Evolutionary conservation across 2,797 vertebrate species (phyloP).

Genomic region (Aselliscus stoliczkanus): DNA sequence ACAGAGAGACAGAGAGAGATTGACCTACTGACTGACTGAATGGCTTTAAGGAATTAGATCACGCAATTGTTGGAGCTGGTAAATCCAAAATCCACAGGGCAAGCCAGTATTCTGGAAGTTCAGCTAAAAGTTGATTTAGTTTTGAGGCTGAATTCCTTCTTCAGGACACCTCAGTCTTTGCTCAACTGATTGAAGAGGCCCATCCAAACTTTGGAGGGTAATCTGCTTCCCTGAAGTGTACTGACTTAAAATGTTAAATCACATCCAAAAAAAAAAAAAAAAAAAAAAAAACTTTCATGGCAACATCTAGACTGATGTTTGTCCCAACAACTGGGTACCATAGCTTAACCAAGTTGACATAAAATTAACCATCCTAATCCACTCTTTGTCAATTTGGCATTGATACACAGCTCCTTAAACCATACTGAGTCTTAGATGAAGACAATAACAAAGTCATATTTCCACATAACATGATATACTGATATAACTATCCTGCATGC

Average conservation of each 20-base stretch:
- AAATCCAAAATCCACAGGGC: not conserved
- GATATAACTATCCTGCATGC: not conserved
- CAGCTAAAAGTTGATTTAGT: not conserved
- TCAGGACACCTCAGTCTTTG: not conserved
- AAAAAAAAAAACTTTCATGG: not conserved
- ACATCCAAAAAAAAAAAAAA: not conserved
- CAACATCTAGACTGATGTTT: not conserved
- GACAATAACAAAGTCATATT: not conserved
- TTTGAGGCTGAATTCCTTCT: not conserved
- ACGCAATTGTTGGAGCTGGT: not conserved
- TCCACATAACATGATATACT: not conserved
- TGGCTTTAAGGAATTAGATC: not conserved
- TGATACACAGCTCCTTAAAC: not conserved
- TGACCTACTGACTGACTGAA: not conserved
- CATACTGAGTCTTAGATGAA: not conserved
- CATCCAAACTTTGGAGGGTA: not conserved
- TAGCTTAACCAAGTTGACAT: not conserved
- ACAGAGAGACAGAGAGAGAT: not conserved
- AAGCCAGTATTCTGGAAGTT: not conserved
- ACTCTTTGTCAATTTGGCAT: not conserved
- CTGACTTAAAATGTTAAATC: not conserved
- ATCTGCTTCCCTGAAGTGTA: not conserved
- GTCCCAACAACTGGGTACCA: not conserved
- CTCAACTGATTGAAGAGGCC: not conserved
- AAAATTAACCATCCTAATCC: not conserved